A percentile compares a stretch with the other conserved stretches of the same genome.
phyloP scores from a whole-genome alignment of 1,140 invertebrate species.

The Orius laevigatus region DNA sequence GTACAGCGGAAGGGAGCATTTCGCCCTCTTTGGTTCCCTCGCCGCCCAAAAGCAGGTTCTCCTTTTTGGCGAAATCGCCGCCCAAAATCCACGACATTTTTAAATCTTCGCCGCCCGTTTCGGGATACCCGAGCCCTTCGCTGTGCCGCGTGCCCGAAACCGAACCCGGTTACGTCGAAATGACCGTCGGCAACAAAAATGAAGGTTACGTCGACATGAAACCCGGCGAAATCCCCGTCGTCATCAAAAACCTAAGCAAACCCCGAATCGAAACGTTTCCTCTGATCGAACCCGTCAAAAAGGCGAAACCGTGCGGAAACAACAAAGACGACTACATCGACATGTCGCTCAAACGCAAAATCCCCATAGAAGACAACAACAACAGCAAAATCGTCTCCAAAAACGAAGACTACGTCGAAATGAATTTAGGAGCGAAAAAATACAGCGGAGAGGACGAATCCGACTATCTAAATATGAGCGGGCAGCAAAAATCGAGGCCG shows the following conservation, averaged over 20 bases:
- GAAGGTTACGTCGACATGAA: conserved; percentile 29
- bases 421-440: conserved; percentile 27
- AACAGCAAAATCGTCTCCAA: conserved; percentile 26
- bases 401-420: conserved; percentile 43
- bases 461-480: conserved; percentile 28
- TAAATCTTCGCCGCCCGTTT: conserved; percentile 16
- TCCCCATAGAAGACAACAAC: conserved; percentile 19
- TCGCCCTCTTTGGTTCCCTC: conserved; percentile 12
- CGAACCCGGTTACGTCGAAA: conserved; percentile 24
- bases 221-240: conserved; percentile 23
- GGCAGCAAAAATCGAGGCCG: conserved; percentile 30
- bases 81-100: conserved; percentile 14
- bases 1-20: conserved; percentile 19
- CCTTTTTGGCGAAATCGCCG: conserved; percentile 19
- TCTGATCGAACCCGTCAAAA: conserved; percentile 2
- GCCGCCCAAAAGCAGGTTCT: conserved; percentile 14
- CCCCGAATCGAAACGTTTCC: conserved; percentile 17
- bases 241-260: conserved; percentile 14
- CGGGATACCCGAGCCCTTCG: conserved; percentile 14
- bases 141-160: conserved; percentile 20
- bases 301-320: conserved; percentile 15
- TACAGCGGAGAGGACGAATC: conserved; percentile 18
- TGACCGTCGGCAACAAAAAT: conserved; percentile 20
- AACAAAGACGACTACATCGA: conserved; percentile 28
- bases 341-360: conserved; percentile 12